Base-by-base conservation (phyloP, 1,140 invertebrate genomes). In the Papilio machaon region DNA sequence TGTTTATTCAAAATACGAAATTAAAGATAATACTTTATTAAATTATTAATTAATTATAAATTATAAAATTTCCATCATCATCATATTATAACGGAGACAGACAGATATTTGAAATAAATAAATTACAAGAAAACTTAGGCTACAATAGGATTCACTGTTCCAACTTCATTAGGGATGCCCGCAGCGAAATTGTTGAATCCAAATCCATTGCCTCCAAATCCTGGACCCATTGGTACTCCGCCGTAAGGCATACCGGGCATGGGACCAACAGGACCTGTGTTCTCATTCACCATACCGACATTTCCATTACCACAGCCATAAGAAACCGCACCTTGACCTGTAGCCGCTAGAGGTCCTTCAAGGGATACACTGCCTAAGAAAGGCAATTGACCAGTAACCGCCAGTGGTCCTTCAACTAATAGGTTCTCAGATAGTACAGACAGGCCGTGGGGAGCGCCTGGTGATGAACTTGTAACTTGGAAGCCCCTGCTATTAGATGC, bases 331-430 rank as follows among this genome's bases (percentile, higher is more conserved):
- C 85, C 88, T 47, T 79, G 35, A 2, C 89, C 89, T 60, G 64
- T 23, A 4, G 85, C 82, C 15, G 88, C 82, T 10, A 91, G 52
- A 13, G 85, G 81, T 6, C 89, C 90, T 67, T 90, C 86, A 19
- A 91, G 47, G n/a, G 83, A 83, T 4, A 91, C 85, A 30, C 87
- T 82, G 9, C 86, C 85, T 10, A 90, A 58, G 84, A 90, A 89
- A 8, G 90, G 90, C 23, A 91, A 38, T n/a, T 85, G 80, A 3
- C 90, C 90, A 73, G 43, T 80, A 0, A 90, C 84, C 7, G 82
- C 73, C 0, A 90, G 46, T 2, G 85, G 81, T 2, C 88, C 88
- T 76, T 88, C 88, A 46, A 88, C 81, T 9, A 80, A 84, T 0
- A 70, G 54, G 52, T 90, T 90, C 73, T 91, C 89, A 47, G 88